Conservation (phyloP, 2,113 vertebrate species). For the Cygnus buccinator region DNA sequence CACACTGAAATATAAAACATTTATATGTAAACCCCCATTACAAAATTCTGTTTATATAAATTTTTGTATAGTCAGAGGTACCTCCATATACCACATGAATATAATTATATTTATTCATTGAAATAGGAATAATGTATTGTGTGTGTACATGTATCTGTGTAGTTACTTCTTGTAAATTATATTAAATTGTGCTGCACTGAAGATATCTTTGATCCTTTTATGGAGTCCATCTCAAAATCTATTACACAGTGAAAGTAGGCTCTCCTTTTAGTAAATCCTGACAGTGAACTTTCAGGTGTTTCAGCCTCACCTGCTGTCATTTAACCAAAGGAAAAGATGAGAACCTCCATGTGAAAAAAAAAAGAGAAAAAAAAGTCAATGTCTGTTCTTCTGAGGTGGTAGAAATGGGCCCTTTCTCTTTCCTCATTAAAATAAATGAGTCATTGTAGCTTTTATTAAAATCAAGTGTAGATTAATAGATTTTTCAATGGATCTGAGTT, state of each 20-base stretch:
- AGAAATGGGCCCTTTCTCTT: background rate
- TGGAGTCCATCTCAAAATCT: background rate
- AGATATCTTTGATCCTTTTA: constrained; percentile 23
- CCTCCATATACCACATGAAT: background rate
- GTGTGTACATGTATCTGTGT: background rate
- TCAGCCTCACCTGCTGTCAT: constrained; percentile 21
- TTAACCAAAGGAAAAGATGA: constrained; percentile 17
- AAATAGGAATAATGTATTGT: background rate
- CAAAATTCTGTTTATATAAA: background rate
- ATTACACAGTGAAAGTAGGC: background rate
- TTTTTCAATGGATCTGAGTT: constrained; percentile 32
- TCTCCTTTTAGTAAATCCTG: constrained; percentile 1
- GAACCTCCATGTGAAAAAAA: background rate
- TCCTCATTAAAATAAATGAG: constrained; percentile 44
- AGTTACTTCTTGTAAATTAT: background rate
- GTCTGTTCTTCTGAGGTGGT: background rate
- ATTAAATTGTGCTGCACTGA: background rate
- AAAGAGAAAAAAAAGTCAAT: background rate
- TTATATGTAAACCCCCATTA: background rate
- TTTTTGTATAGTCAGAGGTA: background rate
- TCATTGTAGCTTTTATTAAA: constrained; percentile 26
- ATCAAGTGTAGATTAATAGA: background rate
- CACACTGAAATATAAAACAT: background rate
- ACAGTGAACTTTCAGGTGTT: background rate
- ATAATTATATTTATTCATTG: background rate